phyloP scores from a whole-genome alignment of 2,797 vertebrate genomes.

The Alectoris magna region DNA sequence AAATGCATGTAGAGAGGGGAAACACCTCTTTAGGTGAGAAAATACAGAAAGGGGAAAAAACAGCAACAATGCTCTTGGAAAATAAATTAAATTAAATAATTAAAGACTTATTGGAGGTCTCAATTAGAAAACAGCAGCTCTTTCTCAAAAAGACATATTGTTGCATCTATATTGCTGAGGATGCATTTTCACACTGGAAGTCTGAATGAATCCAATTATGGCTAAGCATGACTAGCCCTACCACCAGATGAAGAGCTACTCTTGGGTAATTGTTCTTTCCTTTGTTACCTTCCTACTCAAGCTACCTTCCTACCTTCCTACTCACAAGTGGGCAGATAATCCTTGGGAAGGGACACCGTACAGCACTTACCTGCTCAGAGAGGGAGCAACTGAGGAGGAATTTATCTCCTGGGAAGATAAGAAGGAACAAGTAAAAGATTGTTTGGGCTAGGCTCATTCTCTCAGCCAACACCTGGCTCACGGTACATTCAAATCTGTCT shows the following conservation, averaged over 20 bases:
- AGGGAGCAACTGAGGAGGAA: not conserved
- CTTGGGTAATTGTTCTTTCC: fast-evolving
- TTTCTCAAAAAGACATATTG: not conserved
- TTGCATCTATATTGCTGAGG: not conserved
- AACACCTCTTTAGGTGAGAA: not conserved
- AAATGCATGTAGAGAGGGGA: not conserved
- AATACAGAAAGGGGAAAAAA: not conserved
- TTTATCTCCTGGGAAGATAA: not conserved
- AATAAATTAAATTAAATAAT: not conserved
- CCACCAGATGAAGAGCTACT: not conserved
- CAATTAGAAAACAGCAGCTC: not conserved
- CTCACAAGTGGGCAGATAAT: fast-evolving
- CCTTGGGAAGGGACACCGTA: not conserved
- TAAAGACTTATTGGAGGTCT: not conserved
- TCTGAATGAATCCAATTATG: not conserved
- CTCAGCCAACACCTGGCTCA: not conserved
- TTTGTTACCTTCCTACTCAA: not conserved
- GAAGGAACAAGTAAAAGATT: not conserved
- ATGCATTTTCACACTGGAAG: not conserved
- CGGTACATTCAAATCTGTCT: not conserved
- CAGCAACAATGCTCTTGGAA: not conserved
- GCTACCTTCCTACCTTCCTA: not conserved
- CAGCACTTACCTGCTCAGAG: not conserved
- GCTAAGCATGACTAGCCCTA: not conserved
- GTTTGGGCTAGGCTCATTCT: not conserved